A percentile compares a stretch with the other conserved stretches of the same genome.
Evolutionary conservation across 2,797 vertebrate species (phyloP).

Genomic region (Erethizon dorsatum): DNA sequence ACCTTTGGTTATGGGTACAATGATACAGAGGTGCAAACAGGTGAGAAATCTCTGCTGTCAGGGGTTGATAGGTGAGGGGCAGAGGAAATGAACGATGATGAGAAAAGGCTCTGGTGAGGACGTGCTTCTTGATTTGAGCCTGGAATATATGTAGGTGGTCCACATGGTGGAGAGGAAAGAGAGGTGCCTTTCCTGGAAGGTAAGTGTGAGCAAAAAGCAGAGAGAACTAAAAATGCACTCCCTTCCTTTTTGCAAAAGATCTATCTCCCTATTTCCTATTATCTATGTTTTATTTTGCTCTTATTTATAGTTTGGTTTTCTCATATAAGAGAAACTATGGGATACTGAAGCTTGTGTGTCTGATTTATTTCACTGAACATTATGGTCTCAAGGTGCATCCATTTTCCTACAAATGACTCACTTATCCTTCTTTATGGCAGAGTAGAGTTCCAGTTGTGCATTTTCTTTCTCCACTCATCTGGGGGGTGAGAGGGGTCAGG

Average conservation of each 20-base stretch:
- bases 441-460: background rate
- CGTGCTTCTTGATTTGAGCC: background rate
- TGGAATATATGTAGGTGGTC: background rate
- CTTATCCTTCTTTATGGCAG: background rate
- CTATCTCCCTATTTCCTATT: background rate
- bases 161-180: background rate
- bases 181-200: background rate
- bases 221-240: background rate
- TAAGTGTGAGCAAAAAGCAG: background rate
- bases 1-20: background rate
- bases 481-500: background rate
- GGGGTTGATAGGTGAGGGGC: background rate
- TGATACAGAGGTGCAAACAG: background rate
- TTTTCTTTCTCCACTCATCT: background rate
- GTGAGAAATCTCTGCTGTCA: background rate
- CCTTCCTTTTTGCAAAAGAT: background rate
- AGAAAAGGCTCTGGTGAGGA: background rate
- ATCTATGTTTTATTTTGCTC: background rate
- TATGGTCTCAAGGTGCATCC: background rate
- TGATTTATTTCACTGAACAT: background rate
- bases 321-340: background rate
- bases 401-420: background rate
- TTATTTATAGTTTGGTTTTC: background rate
- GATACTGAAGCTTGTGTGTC: background rate
- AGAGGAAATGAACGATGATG: background rate